These are phyloP conservation scores for Drosophila sordidula DNA, from an alignment of 2,888 invertebrate genomes.

Conservation along the genomic window DNA sequence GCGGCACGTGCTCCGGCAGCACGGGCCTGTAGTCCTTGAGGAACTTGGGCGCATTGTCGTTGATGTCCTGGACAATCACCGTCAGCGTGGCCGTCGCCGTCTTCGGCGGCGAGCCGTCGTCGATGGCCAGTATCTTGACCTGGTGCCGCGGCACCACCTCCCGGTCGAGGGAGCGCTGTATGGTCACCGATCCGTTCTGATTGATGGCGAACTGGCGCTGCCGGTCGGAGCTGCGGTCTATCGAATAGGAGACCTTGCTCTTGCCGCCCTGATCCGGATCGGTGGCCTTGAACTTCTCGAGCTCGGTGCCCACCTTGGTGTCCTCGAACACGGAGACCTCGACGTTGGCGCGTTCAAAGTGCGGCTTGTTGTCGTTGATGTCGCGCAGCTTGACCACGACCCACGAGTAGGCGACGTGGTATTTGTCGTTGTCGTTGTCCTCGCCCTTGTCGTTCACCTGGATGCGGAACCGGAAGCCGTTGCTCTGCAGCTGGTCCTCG, in stretches of 20 bases:
- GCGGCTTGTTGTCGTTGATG: conserved; percentile 98
- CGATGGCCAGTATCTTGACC: conserved; percentile 97
- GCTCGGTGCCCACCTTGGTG: conserved; percentile 94
- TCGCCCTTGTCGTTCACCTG: conserved; percentile 98
- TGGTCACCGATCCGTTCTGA: conserved; percentile 97
- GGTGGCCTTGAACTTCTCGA: conserved; percentile 97
- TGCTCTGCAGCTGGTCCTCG: conserved; percentile 97
- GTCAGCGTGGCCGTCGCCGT: conserved; percentile 97
- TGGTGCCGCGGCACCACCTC: conserved; percentile 98
- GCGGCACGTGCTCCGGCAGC: conserved; percentile 95
- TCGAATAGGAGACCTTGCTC: conserved; percentile 95
- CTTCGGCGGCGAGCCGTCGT: conserved; percentile 96
- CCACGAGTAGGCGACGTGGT: conserved; percentile 98
- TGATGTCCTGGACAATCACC: conserved; percentile 97
- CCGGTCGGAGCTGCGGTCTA: conserved; percentile 95
- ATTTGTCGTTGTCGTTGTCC: conserved; percentile 98
- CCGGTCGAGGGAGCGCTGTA: conserved; percentile 95
- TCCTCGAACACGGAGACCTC: conserved; percentile 97
- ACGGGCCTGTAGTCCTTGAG: conserved; percentile 96
- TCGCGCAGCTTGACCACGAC: conserved; percentile 96
- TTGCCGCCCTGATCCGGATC: conserved; percentile 98
- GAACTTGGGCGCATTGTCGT: conserved; percentile 97
- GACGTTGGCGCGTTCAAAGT: conserved; percentile 96
- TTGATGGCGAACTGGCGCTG: conserved; percentile 97
- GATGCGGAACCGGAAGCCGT: conserved; percentile 97